These are phyloP conservation scores for Fabriciana adippe DNA, from an alignment of 2,888 invertebrate species.

Conservation along the genomic window DNA sequence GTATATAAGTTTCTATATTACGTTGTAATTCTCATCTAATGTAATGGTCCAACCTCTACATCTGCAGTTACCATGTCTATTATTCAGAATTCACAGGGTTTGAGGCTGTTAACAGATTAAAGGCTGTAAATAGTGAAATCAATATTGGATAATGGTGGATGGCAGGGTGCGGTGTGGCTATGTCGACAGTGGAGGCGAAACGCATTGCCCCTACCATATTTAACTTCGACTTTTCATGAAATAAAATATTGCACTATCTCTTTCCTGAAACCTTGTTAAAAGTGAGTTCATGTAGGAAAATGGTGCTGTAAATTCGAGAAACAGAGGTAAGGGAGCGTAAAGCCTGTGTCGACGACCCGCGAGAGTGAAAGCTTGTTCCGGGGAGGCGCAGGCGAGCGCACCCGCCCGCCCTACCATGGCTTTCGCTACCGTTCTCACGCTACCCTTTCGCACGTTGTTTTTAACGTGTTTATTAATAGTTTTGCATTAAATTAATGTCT, in stretches of 20 bases:
- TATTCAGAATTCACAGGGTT: constrained; percentile 50
- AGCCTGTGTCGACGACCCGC: constrained; percentile 77
- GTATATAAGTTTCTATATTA: no score
- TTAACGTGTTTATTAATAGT: constrained; percentile 58
- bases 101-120: constrained; percentile 68
- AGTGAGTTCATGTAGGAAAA: constrained; percentile 28
- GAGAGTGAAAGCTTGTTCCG: constrained; percentile 80
- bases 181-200: constrained; percentile 51
- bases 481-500: background rate
- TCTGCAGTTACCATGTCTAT: constrained; percentile 39
- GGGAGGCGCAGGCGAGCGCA: constrained; percentile 61
- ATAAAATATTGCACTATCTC: constrained; percentile 29
- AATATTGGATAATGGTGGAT: constrained; percentile 75
- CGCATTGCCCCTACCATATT: constrained; percentile 58
- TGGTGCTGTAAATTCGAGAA: constrained; percentile 34
- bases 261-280: constrained; percentile 31
- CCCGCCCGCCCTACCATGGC: constrained; percentile 72
- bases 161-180: constrained; percentile 58
- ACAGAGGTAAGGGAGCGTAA: constrained; percentile 65
- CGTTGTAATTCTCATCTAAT: background rate
- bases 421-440: constrained; percentile 79
- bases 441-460: constrained; percentile 66
- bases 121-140: constrained; percentile 77
- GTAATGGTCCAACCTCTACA: background rate
- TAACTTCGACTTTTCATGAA: constrained; percentile 30